Conservation (phyloP, 2,888 invertebrate species). For the Timandra comae region DNA sequence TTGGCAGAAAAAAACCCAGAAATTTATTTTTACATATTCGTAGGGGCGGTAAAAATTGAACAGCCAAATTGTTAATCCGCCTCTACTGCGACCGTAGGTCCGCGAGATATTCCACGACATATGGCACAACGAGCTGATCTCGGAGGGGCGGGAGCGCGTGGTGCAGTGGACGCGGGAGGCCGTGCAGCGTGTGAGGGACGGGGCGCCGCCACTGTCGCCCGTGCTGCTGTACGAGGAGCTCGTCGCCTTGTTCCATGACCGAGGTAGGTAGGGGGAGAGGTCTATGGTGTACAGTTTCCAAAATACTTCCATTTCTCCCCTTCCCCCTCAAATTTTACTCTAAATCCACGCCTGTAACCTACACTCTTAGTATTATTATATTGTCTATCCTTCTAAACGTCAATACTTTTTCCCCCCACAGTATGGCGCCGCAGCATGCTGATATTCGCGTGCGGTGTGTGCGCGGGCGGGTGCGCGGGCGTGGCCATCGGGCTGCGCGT, state of each 20-base stretch:
- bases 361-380: background rate
- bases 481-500: conserved; percentile 46
- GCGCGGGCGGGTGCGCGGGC: conserved; percentile 50
- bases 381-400: background rate
- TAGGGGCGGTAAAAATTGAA: too few species aligned
- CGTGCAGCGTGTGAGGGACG: conserved; percentile 48
- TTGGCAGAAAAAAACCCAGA: too few species aligned
- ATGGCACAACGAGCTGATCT: conserved; percentile 62
- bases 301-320: too few species aligned
- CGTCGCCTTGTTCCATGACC: conserved; percentile 53
- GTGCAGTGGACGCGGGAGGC: conserved; percentile 51
- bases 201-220: conserved; percentile 59
- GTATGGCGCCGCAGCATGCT: conserved; percentile 69
- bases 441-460: conserved; percentile 54
- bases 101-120: conserved; percentile 46
- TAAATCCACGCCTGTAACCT: background rate
- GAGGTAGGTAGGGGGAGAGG: conserved; percentile 56
- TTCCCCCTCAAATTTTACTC: too few species aligned
- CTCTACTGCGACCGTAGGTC: too few species aligned
- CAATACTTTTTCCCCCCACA: conserved; percentile 19
- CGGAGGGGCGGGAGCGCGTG: conserved; percentile 47
- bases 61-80: too few species aligned
- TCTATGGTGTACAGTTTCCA: too few species aligned
- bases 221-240: conserved; percentile 57
- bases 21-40: too few species aligned